phyloP scores from a whole-genome alignment of 1,140 invertebrate species.

The Drosophila saltans region DNA sequence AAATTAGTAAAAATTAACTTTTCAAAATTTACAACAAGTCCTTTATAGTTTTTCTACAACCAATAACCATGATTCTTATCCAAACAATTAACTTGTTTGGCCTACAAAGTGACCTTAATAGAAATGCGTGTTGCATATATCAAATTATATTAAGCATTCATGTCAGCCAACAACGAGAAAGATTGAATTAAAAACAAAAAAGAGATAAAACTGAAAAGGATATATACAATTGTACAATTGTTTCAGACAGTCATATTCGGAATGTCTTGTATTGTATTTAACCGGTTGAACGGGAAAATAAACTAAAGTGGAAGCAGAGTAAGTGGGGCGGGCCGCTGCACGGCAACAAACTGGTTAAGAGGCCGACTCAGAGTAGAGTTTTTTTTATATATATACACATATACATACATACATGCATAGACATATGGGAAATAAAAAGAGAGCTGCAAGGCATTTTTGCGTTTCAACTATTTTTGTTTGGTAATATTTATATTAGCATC shows the following conservation, averaged over 20 bases:
- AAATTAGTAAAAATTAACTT: no score
- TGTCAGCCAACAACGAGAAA: constrained; percentile 26
- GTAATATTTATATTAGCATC: constrained; percentile 55
- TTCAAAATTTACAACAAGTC: no score
- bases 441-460: constrained; percentile 53
- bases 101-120: constrained; percentile 51
- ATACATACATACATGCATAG: background rate
- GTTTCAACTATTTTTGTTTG: constrained; percentile 49
- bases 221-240: constrained; percentile 33
- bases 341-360: constrained; percentile 44
- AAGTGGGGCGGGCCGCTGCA: constrained; percentile 50
- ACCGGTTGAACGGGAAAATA: constrained; percentile 65
- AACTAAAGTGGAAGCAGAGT: constrained; percentile 21
- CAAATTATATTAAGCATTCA: constrained; percentile 57
- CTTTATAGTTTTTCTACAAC: background rate
- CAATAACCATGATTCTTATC: constrained; percentile 41
- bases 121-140: constrained; percentile 32
- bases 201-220: constrained; percentile 50
- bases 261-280: constrained; percentile 67
- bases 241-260: constrained; percentile 21
- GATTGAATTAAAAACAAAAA: constrained; percentile 38
- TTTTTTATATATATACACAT: background rate
- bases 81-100: constrained; percentile 46
- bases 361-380: background rate
- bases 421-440: constrained; percentile 40